These are phyloP conservation scores for Toxotes jaculatrix DNA, from an alignment of 2,113 vertebrate genomes.

Conservation along the genomic window DNA sequence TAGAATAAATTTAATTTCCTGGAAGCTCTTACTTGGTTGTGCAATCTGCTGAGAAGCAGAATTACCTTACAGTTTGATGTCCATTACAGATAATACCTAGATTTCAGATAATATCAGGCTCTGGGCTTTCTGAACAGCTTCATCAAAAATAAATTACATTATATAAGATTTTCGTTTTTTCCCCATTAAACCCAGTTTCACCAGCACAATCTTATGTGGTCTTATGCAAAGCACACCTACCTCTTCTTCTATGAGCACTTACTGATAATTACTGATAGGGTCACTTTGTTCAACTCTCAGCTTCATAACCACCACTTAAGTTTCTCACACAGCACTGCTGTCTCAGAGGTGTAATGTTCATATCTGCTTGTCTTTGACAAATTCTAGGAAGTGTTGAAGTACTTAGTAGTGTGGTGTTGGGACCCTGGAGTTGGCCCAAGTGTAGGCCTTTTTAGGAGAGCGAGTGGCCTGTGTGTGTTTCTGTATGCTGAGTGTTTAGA, in stretches of 20 bases:
- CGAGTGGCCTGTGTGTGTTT: slow-evolving; percentile 34
- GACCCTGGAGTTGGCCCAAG: slow-evolving; percentile 64
- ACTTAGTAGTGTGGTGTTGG: slow-evolving; percentile 36
- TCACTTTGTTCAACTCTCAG: slow-evolving; percentile 59
- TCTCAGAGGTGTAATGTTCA: not conserved
- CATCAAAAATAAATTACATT: slow-evolving; percentile 14
- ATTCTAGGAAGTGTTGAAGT: slow-evolving; percentile 56
- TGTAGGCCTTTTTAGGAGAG: slow-evolving; percentile 77
- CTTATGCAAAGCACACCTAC: not conserved
- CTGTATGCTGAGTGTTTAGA: slow-evolving; percentile 70
- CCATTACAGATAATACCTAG: slow-evolving; percentile 9
- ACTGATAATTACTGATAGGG: slow-evolving; percentile 6
- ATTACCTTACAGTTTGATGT: slow-evolving; percentile 1
- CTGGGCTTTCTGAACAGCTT: not conserved
- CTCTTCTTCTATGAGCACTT: slow-evolving; percentile 2
- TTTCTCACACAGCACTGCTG: not conserved
- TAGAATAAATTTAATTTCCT: slow-evolving; percentile 31
- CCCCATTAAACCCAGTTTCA: slow-evolving; percentile 14
- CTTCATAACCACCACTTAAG: slow-evolving; percentile 17
- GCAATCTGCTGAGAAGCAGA: slow-evolving; percentile 15
- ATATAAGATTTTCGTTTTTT: slow-evolving; percentile 10
- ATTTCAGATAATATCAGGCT: slow-evolving; percentile 28
- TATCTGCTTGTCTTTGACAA: slow-evolving; percentile 39
- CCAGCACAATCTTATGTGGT: not conserved
- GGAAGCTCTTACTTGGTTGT: slow-evolving; percentile 27